These are phyloP conservation scores for Diadegma fenestrale DNA, from an alignment of 2,888 invertebrate genomes.

Conservation along the genomic window DNA sequence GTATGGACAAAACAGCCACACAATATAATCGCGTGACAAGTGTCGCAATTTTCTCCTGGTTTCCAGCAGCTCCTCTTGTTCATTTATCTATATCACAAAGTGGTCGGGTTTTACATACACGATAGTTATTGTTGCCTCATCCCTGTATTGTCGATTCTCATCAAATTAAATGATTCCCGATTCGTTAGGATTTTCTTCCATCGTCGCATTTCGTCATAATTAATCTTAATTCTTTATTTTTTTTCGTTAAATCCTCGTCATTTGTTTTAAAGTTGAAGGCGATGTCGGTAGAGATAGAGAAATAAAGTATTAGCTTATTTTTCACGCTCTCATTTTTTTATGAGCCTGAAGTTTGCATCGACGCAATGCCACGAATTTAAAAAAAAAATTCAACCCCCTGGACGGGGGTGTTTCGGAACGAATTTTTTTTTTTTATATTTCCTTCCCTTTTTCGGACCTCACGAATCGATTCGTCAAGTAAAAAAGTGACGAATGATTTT, in stretches of 20 bases:
- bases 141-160: constrained; percentile 85
- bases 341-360: too few species aligned
- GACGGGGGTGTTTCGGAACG: too few species aligned
- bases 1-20: constrained; percentile 1
- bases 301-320: constrained; percentile 76
- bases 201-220: constrained; percentile 37
- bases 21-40: too few species aligned
- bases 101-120: constrained; percentile 78
- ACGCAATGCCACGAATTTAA: too few species aligned
- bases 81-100: constrained; percentile 72
- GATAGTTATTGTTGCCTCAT: constrained; percentile 84
- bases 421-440: too few species aligned
- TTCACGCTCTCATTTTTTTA: constrained; percentile 58
- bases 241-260: constrained; percentile 58
- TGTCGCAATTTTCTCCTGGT: too few species aligned
- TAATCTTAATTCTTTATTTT: constrained; percentile 54
- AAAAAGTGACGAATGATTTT: too few species aligned
- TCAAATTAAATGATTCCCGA: constrained; percentile 72
- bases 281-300: constrained; percentile 84
- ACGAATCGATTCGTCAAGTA: too few species aligned
- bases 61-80: constrained; percentile 34
- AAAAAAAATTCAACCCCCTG: too few species aligned
- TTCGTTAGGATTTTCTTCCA: constrained; percentile 67
- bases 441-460: too few species aligned
- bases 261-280: constrained; percentile 83